Evolutionary conservation across 2,113 vertebrate species (phyloP).

Genomic region (Taurulus bubalis): DNA sequence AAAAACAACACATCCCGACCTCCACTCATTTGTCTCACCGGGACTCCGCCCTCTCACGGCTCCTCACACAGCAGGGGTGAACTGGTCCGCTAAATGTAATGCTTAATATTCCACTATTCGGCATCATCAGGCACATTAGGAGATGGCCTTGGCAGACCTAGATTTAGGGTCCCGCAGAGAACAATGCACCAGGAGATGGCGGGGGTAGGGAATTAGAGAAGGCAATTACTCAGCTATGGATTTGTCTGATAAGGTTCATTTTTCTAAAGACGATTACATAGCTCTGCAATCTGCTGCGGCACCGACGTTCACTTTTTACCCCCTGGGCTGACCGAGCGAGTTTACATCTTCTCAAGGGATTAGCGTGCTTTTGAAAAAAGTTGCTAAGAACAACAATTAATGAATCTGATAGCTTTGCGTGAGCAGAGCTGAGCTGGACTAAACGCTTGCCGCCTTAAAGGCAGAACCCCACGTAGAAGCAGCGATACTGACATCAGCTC

Average conservation of each 20-base stretch:
- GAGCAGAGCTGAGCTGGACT: slow-evolving; percentile 4
- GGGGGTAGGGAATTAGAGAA: slow-evolving; percentile 62
- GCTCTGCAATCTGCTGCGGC: slow-evolving; percentile 57
- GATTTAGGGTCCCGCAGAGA: slow-evolving; percentile 70
- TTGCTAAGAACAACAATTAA: slow-evolving; percentile 51
- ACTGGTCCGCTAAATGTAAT: slow-evolving; percentile 45
- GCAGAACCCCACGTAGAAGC: slow-evolving; percentile 13
- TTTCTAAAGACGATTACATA: slow-evolving; percentile 68
- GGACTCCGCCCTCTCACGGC: slow-evolving; percentile 34
- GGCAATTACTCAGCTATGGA: slow-evolving; percentile 69
- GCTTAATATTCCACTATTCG: slow-evolving; percentile 68
- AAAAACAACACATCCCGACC: slow-evolving; percentile 60
- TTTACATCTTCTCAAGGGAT: slow-evolving; percentile 54
- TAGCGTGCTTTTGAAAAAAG: slow-evolving; percentile 33
- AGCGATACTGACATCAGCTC: slow-evolving; percentile 36
- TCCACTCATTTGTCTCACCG: slow-evolving; percentile 50
- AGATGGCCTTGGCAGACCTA: slow-evolving; percentile 47
- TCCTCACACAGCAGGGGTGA: slow-evolving; percentile 55
- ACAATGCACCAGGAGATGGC: slow-evolving; percentile 66
- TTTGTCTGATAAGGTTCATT: slow-evolving; percentile 74
- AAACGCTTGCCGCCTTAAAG: slow-evolving; percentile 29
- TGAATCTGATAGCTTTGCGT: slow-evolving; percentile 33
- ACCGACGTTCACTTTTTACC: slow-evolving; percentile 55
- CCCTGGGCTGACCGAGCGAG: slow-evolving; percentile 60
- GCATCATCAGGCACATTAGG: slow-evolving; percentile 66